Evolutionary conservation across 2,113 vertebrate species (phyloP).

Genomic region (Phaethornis superciliosus): DNA sequence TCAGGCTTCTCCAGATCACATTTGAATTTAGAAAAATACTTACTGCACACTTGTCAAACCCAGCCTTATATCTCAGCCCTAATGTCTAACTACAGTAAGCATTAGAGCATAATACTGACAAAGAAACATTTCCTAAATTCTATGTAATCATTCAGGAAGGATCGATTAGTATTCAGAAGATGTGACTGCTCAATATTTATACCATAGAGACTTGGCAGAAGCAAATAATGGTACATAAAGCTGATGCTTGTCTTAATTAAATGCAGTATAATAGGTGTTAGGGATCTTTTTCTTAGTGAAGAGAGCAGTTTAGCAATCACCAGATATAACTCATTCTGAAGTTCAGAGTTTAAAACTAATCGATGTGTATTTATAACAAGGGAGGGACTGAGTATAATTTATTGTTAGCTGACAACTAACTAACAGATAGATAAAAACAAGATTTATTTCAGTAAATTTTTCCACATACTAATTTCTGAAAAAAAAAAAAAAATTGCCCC

Average conservation of each 20-base stretch:
- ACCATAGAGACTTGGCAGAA: conserved; percentile 78
- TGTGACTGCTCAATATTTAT: conserved; percentile 83
- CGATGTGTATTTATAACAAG: conserved; percentile 83
- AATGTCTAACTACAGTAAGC: conserved; percentile 59
- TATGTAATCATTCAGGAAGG: conserved; percentile 80
- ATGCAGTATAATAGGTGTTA: conserved; percentile 81
- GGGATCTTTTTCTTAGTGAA: conserved; percentile 62
- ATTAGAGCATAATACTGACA: conserved; percentile 36
- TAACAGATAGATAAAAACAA: conserved; percentile 56
- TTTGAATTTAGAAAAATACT: conserved; percentile 78
- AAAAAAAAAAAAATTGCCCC: conserved; percentile 37
- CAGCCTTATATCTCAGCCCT: conserved; percentile 67
- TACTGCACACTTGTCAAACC: conserved; percentile 62
- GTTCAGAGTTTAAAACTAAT: conserved; percentile 79
- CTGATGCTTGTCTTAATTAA: conserved; percentile 87
- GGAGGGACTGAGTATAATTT: conserved; percentile 62
- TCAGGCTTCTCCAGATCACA: conserved; percentile 66
- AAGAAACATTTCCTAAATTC: conserved; percentile 83
- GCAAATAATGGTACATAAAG: conserved; percentile 83
- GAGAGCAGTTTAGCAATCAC: conserved; percentile 78
- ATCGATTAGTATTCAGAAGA: conserved; percentile 84
- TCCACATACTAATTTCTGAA: conserved; percentile 2
- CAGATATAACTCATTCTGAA: conserved; percentile 81
- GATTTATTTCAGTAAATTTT: conserved; percentile 60
- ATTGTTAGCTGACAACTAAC: conserved; percentile 65